These are phyloP conservation scores for Spizaetus ornatus DNA, from an alignment of 2,113 vertebrate genomes.

Conservation along the genomic window DNA sequence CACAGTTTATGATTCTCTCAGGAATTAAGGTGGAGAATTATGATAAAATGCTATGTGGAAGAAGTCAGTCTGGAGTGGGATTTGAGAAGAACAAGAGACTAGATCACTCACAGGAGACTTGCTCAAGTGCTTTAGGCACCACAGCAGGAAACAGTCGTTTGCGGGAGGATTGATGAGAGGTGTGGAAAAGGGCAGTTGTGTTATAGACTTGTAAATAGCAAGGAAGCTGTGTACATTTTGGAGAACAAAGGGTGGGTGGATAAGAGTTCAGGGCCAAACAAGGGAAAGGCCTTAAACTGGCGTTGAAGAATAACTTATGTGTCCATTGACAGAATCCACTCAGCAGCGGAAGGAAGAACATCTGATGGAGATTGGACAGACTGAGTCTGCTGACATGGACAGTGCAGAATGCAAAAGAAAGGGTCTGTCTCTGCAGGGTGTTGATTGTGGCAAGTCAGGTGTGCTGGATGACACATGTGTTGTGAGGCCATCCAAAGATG, in stretches of 20 bases:
- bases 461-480: not conserved
- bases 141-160: not conserved
- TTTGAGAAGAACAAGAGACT: not conserved
- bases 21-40: not conserved
- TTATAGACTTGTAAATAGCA: not conserved
- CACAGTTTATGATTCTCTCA: not conserved
- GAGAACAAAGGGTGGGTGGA: not conserved
- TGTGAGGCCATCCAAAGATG: not conserved
- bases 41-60: not conserved
- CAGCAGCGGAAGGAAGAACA: not conserved
- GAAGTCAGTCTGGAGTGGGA: not conserved
- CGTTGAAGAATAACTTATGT: not conserved
- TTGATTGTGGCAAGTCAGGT: not conserved
- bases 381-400: not conserved
- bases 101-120: not conserved
- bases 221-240: not conserved
- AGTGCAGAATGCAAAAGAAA: constrained; percentile 13
- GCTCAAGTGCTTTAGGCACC: not conserved
- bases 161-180: not conserved
- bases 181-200: not conserved
- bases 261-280: not conserved
- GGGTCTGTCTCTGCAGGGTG: not conserved
- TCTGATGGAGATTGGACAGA: not conserved
- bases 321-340: constrained; percentile 35
- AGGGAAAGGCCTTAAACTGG: not conserved